Evolutionary conservation across 2,888 invertebrate genomes (phyloP), one percentile per base, ranked within the genome.

Genomic region (Hymenopus coronatus): DNA sequence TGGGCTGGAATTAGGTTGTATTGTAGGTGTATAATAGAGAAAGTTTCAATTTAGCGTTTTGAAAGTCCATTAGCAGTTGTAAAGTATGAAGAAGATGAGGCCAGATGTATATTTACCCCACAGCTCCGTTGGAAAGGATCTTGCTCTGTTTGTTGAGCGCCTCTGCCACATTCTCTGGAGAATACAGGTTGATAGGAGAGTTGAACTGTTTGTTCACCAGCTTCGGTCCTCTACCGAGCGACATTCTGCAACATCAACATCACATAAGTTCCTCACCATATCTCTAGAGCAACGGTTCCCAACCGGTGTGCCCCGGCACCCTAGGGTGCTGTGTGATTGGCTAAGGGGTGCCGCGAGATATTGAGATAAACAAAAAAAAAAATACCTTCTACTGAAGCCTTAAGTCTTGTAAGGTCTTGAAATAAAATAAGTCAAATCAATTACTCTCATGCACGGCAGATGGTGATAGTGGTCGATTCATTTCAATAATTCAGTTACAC

Each of bases 181-280:
- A 97, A 93, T 98, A 98, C 89, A 98, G 94, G 93, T 96, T 96
- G 92, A 98, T 97, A 91, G 98, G 97, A 91, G 97, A 97, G 94
- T 98, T 98, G 95, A 97, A 98, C 94, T 98, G 97, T 94, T 97
- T 97, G 95, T 97, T 97, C 91, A 97, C 97, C 93, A 97, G 94
- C 92, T 96, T 95, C 92, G 94, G 95, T 94, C 25, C 82, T 33
- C 87, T 8, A 1, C 87, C 30, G 0, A 82, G 28, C 28, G 82
- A 82, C 87, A 87, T 82, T 6, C 54, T 70, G 54, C 3, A 70
- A 70, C 40, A 12, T 40, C 9, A 40, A 40, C 6, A 33, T n/a
- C n/a, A n/a, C n/a, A n/a, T n/a, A n/a, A n/a, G n/a, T n/a, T n/a
- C n/a, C n/a, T n/a, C n/a, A n/a, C n/a, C n/a, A n/a, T n/a, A n/a